Percentiles rank a stretch among this genome's conserved stretches.
Conservation (phyloP, 2,888 invertebrate genomes). For the Oscheius onirici region DNA sequence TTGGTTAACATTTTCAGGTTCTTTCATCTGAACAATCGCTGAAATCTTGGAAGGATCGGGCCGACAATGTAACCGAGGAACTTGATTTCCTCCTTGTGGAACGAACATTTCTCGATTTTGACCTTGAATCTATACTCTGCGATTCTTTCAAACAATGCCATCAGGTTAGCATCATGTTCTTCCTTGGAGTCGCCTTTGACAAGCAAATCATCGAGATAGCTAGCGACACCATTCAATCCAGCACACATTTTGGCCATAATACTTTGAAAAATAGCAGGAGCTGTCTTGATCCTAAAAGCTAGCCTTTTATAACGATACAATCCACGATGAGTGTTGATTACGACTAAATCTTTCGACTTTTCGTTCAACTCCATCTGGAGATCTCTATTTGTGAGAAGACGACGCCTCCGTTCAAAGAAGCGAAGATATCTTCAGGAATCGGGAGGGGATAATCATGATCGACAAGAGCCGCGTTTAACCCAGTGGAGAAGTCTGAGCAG, state of each 20-base stretch:
- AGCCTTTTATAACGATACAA: conserved; percentile 50
- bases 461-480: conserved; percentile 48
- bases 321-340: conserved; percentile 53
- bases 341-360: conserved; percentile 35
- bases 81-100: neutral
- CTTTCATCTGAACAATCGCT: conserved; percentile 26
- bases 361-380: conserved; percentile 48
- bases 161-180: conserved; percentile 34
- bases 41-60: conserved; percentile 35
- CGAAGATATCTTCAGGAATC: conserved; percentile 45
- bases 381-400: conserved; percentile 52
- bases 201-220: conserved; percentile 48
- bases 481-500: conserved; percentile 56
- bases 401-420: conserved; percentile 40
- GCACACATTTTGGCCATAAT: conserved; percentile 47
- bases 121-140: conserved; percentile 22
- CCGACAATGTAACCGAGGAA: conserved; percentile 31
- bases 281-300: conserved; percentile 56
- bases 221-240: conserved; percentile 35
- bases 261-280: conserved; percentile 55
- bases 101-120: conserved; percentile 33
- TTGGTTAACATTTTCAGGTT: conserved; percentile 33
- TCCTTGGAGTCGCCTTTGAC: conserved; percentile 30
- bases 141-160: conserved; percentile 47
- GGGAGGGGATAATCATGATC: conserved; percentile 57